Base-by-base conservation (phyloP, 1,140 invertebrate genomes). In the Zaprionus africanus region DNA sequence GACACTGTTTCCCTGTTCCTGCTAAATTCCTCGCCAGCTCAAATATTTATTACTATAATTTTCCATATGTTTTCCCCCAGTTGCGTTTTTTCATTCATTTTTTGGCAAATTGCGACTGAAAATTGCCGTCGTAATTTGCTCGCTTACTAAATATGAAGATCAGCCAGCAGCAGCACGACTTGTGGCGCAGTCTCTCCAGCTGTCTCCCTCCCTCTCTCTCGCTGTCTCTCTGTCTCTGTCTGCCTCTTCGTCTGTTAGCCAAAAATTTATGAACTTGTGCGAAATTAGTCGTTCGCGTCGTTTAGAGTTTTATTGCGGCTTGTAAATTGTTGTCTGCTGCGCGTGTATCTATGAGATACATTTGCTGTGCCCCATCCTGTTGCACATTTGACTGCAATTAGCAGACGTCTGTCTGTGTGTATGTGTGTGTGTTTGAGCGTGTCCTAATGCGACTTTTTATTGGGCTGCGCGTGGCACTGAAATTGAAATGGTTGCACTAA, bases 1-100 rank as follows among this genome's bases (percentile, higher is more conserved):
- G 26, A 26, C 26, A 26, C 63, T 36, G 26, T 17, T n/a, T 36
- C 22, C 15, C 57, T 54, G 19, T 13, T 41, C 4, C 56, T 13
- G 11, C 43, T 54, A 36, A 28, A 63, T 68, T 72, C 65, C 51
- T 43, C 57, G 61, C 75, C 36, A 53, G 26, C 58, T 60, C 63
- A 78, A 88, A 82, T 90, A 90, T 90, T 90, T 90, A 90, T 90
- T 90, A 90, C 79, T 90, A 90, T 90, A 90, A 90, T 90, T 90
- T 90, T 90, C 85, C 85, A 90, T 90, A 90, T 90, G 85, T 90
- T 88, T 88, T 88, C 76, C 81, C 71, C 28, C 54, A 60, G 43
- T 65, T 60, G 24, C 11, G 6, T 53, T 24, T 70, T 49, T 28
- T 61, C 22, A 51, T 19, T 19, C 46, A 46, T 66, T 88, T 88